These are phyloP conservation scores for Ennomos erosarius DNA, from an alignment of 2,888 invertebrate species.

Conservation along the genomic window DNA sequence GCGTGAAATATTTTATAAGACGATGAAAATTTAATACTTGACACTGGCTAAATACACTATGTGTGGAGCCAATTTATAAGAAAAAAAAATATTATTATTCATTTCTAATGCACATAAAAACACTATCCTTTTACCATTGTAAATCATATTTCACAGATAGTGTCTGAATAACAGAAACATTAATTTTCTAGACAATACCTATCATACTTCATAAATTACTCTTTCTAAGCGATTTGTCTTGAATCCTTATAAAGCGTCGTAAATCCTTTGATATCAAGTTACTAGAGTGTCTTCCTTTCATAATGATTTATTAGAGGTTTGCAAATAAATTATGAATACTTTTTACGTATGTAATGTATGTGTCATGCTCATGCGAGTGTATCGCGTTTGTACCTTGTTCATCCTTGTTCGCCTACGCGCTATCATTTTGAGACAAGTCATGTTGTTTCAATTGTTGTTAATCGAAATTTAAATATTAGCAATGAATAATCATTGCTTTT, in stretches of 20 bases:
- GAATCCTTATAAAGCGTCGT: slow-evolving; percentile 11
- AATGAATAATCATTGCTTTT: too few species aligned
- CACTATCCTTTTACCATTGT: neutral
- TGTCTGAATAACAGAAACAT: slow-evolving; percentile 5
- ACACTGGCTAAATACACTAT: too few species aligned
- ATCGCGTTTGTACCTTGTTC: neutral
- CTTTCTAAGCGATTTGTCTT: slow-evolving; percentile 21
- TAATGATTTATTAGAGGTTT: slow-evolving; percentile 16
- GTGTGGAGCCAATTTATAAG: too few species aligned
- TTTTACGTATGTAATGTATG: slow-evolving; percentile 1
- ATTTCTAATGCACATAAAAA: too few species aligned
- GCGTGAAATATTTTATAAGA: too few species aligned
- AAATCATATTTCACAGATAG: neutral
- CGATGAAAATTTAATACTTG: too few species aligned
- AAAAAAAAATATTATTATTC: too few species aligned
- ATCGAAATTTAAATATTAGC: too few species aligned
- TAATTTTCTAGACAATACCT: slow-evolving; percentile 13
- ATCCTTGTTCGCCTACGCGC: slow-evolving; percentile 7
- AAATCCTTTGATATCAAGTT: slow-evolving; percentile 22
- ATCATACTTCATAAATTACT: slow-evolving; percentile 10
- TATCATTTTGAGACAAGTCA: too few species aligned
- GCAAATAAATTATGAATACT: slow-evolving; percentile 10
- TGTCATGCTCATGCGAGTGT: neutral
- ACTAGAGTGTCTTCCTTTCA: slow-evolving; percentile 5
- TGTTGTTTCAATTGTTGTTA: too few species aligned